Conservation (phyloP, 2,888 invertebrate species). For the Stomorhina lunata region DNA sequence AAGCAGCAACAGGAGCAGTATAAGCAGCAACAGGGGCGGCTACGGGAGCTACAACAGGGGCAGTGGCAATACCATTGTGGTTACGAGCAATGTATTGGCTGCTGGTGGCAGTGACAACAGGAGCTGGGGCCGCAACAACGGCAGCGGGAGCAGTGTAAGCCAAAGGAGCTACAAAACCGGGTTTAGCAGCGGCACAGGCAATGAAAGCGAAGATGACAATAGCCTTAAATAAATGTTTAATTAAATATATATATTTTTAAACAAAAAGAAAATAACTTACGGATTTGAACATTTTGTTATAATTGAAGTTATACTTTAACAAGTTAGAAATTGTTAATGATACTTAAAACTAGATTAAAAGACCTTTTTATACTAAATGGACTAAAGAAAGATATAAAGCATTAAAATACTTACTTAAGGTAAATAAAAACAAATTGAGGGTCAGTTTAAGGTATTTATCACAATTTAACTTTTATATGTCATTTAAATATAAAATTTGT, state of each 20-base stretch:
- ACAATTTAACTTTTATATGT: background rate
- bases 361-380: background rate
- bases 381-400: background rate
- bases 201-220: too few species aligned
- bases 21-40: slow-evolving; percentile 55
- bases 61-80: slow-evolving; percentile 67
- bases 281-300: background rate
- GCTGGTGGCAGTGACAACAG: slow-evolving; percentile 70
- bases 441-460: background rate
- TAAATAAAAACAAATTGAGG: too few species aligned
- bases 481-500: too few species aligned
- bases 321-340: background rate
- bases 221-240: too few species aligned
- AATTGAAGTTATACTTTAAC: background rate
- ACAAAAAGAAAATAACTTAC: too few species aligned
- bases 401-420: too few species aligned
- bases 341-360: background rate
- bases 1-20: background rate
- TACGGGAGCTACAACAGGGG: slow-evolving; percentile 68
- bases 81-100: slow-evolving; percentile 73
- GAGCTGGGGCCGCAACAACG: slow-evolving; percentile 45
- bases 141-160: slow-evolving; percentile 63
- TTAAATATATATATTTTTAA: too few species aligned
- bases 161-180: slow-evolving; percentile 62
- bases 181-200: slow-evolving; percentile 72